phyloP scores from a whole-genome alignment of 2,888 invertebrate genomes.

The Eledona agricola region DNA sequence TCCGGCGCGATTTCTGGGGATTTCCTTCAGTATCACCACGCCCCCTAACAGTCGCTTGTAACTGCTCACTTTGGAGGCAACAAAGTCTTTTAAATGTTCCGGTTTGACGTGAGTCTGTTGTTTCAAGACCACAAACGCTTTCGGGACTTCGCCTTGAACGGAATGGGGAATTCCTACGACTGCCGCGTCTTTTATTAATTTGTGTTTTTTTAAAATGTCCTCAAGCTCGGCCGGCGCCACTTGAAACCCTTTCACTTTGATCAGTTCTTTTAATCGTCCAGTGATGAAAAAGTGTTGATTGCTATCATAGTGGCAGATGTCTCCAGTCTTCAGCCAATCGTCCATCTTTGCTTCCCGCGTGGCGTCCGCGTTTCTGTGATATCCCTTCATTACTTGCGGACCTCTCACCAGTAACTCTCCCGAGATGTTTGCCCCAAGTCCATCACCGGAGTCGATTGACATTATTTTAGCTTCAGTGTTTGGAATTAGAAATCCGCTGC shows the following conservation, averaged over 20 bases:
- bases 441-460: slow-evolving; percentile 53
- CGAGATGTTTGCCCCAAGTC: slow-evolving; percentile 55
- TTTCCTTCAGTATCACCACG: slow-evolving; percentile 63
- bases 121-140: slow-evolving; percentile 73
- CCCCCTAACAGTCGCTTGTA: slow-evolving; percentile 73
- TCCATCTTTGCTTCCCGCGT: slow-evolving; percentile 69
- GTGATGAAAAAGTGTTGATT: slow-evolving; percentile 73
- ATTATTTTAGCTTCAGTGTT: slow-evolving; percentile 73
- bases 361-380: slow-evolving; percentile 74
- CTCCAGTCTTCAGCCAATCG: slow-evolving; percentile 79
- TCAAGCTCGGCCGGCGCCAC: slow-evolving; percentile 88
- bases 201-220: slow-evolving; percentile 72
- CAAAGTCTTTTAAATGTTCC: slow-evolving; percentile 69
- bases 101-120: slow-evolving; percentile 60
- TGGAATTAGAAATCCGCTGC: slow-evolving; percentile 68
- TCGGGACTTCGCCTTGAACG: slow-evolving; percentile 75
- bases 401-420: slow-evolving; percentile 80
- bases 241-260: slow-evolving; percentile 75
- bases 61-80: slow-evolving; percentile 73
- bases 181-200: slow-evolving; percentile 77
- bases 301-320: slow-evolving; percentile 67
- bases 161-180: slow-evolving; percentile 78
- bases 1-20: slow-evolving; percentile 67
- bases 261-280: slow-evolving; percentile 81
- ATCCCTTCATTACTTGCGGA: slow-evolving; percentile 80